A percentile compares a stretch with the other conserved stretches of the same genome.
These are phyloP conservation scores for Pteropus rufus DNA, from an alignment of 2,797 vertebrate species.

Conservation along the genomic window DNA sequence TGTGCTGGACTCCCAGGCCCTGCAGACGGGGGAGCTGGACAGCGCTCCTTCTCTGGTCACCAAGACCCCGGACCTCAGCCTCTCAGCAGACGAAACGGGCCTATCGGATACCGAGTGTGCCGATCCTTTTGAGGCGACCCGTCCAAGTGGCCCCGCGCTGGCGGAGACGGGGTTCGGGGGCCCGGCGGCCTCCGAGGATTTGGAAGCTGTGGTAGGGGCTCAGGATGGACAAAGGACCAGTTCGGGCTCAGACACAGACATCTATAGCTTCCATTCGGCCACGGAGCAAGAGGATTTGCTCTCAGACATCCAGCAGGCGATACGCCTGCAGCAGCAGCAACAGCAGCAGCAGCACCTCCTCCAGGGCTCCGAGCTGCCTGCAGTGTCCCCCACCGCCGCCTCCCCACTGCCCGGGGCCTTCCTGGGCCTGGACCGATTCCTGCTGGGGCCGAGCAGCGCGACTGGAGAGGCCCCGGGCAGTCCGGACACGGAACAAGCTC, in stretches of 20 bases:
- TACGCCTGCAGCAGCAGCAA: conserved; percentile 90
- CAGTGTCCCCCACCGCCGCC: background rate
- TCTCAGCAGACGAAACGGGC: conserved; percentile 90
- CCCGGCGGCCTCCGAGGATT: conserved; percentile 1
- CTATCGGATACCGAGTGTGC: conserved; percentile 88
- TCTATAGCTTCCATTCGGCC: conserved; percentile 98
- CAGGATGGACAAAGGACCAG: conserved; percentile 89
- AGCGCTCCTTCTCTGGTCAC: conserved; percentile 84
- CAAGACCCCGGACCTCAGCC: conserved; percentile 91
- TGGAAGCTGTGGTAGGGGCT: conserved; percentile 80
- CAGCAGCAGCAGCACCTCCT: conserved; percentile 70
- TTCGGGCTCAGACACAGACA: conserved; percentile 96
- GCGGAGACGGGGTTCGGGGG: background rate
- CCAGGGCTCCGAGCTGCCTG: background rate
- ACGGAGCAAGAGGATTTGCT: conserved; percentile 97
- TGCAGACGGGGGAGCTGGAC: conserved; percentile 89
- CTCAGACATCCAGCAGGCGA: conserved; percentile 96
- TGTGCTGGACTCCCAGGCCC: conserved; percentile 84
- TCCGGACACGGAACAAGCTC: conserved; percentile 59
- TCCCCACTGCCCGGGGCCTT: conserved; percentile 53
- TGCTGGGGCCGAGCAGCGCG: conserved; percentile 59
- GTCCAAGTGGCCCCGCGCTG: background rate
- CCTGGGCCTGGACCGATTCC: conserved; percentile 60
- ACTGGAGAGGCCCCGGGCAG: conserved; percentile 48
- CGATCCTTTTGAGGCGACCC: conserved; percentile 56